Conservation (phyloP, 2,113 vertebrate species). For the Leptodactylus fuscus region DNA sequence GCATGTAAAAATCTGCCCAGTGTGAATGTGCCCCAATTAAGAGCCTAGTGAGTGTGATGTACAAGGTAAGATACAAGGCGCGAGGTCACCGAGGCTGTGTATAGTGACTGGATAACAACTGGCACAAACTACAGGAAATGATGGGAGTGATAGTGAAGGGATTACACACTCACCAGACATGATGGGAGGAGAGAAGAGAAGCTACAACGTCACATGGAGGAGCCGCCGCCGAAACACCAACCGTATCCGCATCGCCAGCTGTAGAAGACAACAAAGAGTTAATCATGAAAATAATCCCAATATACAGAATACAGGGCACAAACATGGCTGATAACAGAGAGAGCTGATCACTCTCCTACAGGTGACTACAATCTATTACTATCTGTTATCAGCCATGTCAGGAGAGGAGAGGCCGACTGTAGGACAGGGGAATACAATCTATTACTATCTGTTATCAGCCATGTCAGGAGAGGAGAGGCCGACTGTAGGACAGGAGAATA, state of each 20-base stretch:
- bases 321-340: constrained; percentile 11
- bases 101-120: too few species aligned
- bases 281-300: not conserved
- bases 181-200: not conserved
- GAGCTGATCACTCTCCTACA: not conserved
- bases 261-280: not conserved
- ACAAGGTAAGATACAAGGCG: too few species aligned
- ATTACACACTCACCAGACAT: constrained; percentile 45
- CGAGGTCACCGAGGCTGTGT: too few species aligned
- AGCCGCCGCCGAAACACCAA: not conserved
- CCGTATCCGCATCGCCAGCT: not conserved
- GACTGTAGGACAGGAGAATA: too few species aligned
- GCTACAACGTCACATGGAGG: not conserved
- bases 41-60: too few species aligned
- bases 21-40: too few species aligned
- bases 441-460: not conserved
- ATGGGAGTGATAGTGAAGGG: not conserved
- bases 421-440: not conserved
- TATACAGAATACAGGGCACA: not conserved
- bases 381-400: not conserved
- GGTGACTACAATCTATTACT: not conserved
- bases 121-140: not conserved
- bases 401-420: too few species aligned
- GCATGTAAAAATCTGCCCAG: too few species aligned
- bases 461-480: too few species aligned